These are phyloP conservation scores for Disparrhopalites patrizii DNA, from an alignment of 2,888 invertebrate species.

Conservation along the genomic window DNA sequence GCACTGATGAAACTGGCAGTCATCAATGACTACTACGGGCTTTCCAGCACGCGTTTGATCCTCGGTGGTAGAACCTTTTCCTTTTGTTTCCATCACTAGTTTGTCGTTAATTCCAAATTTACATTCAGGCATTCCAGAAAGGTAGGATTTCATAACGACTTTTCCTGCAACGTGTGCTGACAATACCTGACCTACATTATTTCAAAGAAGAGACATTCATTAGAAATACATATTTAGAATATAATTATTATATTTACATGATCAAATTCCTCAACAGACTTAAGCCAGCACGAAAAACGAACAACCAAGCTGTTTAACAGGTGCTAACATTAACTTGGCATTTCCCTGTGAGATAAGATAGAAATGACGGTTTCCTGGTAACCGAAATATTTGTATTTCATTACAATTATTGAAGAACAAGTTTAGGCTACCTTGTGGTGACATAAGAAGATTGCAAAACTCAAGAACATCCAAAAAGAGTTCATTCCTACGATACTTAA, in stretches of 20 bases:
- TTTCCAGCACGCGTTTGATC: conserved; percentile 88
- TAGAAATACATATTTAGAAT: no score
- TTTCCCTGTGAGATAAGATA: no score
- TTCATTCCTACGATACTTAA: conserved; percentile 98
- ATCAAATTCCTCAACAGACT: no score
- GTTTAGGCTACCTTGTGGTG: conserved; percentile 97
- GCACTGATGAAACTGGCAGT: conserved; percentile 99
- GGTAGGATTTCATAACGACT: conserved; percentile 99
- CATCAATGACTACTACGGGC: conserved; percentile 99
- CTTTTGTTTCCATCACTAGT: conserved; percentile 95
- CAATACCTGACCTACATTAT: conserved; percentile 81
- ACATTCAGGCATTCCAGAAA: conserved; percentile 99
- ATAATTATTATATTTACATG: no score
- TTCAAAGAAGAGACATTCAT: no score
- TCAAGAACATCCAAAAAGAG: conserved; percentile 97
- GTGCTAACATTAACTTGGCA: no score
- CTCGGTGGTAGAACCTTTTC: conserved; percentile 65
- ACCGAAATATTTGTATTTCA: neutral
- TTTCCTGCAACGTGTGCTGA: conserved; percentile 99
- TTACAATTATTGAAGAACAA: conserved; percentile 18
- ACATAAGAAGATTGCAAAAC: conserved; percentile 98
- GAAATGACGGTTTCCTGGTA: neutral
- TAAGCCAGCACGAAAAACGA: no score
- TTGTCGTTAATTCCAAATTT: conserved; percentile 96
- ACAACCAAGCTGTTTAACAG: no score